Percentiles rank a stretch among this genome's conserved stretches.
phyloP scores from a whole-genome alignment of 2,797 vertebrate species.

The Halcyon smyrnensis region DNA sequence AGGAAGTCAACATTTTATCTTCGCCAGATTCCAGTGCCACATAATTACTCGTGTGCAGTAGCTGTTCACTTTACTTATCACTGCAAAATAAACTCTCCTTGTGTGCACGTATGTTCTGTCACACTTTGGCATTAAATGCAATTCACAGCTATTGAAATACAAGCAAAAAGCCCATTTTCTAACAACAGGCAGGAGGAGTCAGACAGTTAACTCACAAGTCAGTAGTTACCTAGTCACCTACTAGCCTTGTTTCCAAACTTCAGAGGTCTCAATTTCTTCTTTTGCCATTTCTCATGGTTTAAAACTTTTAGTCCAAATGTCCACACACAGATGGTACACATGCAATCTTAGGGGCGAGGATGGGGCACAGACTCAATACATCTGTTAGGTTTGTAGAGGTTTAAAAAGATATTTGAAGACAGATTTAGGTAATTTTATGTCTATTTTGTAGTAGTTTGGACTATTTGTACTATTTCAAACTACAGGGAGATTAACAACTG shows the following conservation, averaged over 20 bases:
- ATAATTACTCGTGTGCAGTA: background rate
- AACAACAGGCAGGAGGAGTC: background rate
- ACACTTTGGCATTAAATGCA: background rate
- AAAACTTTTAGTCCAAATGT: background rate
- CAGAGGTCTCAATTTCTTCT: background rate
- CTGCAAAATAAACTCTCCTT: background rate
- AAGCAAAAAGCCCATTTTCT: background rate
- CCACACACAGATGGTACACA: background rate
- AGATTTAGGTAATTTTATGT: background rate
- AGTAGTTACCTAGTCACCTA: background rate
- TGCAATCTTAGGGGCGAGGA: background rate
- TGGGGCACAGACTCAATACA: background rate
- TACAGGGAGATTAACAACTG: background rate
- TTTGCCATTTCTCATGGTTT: background rate
- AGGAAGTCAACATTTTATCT: background rate
- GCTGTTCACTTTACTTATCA: background rate
- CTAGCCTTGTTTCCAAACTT: background rate
- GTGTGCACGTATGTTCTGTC: background rate
- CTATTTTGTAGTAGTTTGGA: background rate
- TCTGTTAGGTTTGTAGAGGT: background rate
- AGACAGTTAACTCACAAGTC: background rate
- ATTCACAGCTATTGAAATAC: background rate
- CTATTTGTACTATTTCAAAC: background rate
- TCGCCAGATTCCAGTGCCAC: background rate
- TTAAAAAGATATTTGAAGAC: background rate